Conservation (phyloP, 2,797 vertebrate species). For the Xenentodon cancila region DNA sequence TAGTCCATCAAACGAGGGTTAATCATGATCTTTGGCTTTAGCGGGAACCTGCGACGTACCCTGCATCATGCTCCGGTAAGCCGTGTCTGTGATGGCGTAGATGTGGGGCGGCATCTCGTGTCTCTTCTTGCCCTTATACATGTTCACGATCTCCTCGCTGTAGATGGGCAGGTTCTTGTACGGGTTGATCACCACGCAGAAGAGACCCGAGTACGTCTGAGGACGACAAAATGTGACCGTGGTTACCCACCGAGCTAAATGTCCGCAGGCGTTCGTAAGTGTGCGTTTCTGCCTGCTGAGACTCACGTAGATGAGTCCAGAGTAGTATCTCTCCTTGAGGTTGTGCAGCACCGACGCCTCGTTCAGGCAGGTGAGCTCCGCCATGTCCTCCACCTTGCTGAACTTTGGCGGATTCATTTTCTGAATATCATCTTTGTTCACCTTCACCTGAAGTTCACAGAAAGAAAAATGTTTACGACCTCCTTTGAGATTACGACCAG, state of each 20-base stretch:
- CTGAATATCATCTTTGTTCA: conserved; percentile 98
- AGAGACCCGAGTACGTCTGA: conserved; percentile 96
- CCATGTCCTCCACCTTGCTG: conserved; percentile 99
- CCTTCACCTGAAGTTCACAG: conserved; percentile 80
- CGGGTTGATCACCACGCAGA: conserved; percentile 98
- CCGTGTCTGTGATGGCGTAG: conserved; percentile 97
- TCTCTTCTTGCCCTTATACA: conserved; percentile 99
- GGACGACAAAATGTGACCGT: neutral
- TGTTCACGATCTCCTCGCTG: conserved; percentile 94
- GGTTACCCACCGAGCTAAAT: too few relatives aligned
- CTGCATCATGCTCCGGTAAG: conserved; percentile 99
- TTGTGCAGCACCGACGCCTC: conserved; percentile 98
- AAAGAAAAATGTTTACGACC: neutral
- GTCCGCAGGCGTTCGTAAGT: too few relatives aligned
- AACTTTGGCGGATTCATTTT: conserved; percentile 99
- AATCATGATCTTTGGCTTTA: too few relatives aligned
- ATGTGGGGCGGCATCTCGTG: conserved; percentile 99
- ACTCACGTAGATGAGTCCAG: conserved; percentile 98
- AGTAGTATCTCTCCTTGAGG: conserved; percentile 98
- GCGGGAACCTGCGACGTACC: conserved; percentile 73
- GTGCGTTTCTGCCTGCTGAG: too few relatives aligned
- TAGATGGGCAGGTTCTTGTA: conserved; percentile 98
- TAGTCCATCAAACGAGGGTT: too few relatives aligned
- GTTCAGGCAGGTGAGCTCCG: conserved; percentile 96
- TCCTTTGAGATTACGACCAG: too few relatives aligned